Evolutionary conservation across 1,140 invertebrate species (phyloP).

Genomic region (Ostrea denselamellosa): DNA sequence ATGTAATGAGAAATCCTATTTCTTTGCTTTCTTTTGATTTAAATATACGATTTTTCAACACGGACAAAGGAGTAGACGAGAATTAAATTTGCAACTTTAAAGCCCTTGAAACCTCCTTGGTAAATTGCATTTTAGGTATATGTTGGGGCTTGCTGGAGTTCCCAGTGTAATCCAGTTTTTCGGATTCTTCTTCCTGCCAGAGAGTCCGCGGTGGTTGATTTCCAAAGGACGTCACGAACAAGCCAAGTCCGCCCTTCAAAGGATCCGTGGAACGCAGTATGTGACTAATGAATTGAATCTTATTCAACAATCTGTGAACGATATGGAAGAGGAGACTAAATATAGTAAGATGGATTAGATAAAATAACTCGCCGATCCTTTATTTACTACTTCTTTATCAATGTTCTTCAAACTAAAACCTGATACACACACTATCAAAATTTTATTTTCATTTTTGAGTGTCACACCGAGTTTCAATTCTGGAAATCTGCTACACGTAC

Average conservation of each 20-base stretch:
- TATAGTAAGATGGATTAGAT: conserved; percentile 33
- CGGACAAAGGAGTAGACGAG: neutral
- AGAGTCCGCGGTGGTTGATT: conserved; percentile 76
- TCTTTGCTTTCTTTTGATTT: too few species aligned
- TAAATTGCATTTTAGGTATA: conserved; percentile 70
- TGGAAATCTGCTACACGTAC: too few species aligned
- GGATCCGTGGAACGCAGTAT: conserved; percentile 72
- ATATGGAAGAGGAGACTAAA: conserved; percentile 49
- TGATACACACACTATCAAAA: too few species aligned
- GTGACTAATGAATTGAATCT: conserved; percentile 67
- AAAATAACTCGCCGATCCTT: neutral
- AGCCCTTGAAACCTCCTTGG: neutral
- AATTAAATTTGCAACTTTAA: neutral
- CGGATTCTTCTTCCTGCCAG: conserved; percentile 74
- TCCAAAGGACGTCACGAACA: conserved; percentile 74
- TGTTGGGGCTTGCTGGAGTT: conserved; percentile 73
- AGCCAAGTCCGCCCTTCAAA: conserved; percentile 77
- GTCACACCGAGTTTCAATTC: neutral
- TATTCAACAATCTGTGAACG: conserved; percentile 63
- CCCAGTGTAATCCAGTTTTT: conserved; percentile 73
- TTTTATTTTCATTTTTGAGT: too few species aligned
- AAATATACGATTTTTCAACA: too few species aligned
- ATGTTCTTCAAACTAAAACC: neutral
- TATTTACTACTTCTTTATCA: neutral
- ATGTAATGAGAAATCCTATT: too few species aligned